Percentiles rank a stretch among this genome's conserved stretches.
Evolutionary conservation across 2,888 invertebrate genomes (phyloP).

Genomic region (Agrotis clavis): DNA sequence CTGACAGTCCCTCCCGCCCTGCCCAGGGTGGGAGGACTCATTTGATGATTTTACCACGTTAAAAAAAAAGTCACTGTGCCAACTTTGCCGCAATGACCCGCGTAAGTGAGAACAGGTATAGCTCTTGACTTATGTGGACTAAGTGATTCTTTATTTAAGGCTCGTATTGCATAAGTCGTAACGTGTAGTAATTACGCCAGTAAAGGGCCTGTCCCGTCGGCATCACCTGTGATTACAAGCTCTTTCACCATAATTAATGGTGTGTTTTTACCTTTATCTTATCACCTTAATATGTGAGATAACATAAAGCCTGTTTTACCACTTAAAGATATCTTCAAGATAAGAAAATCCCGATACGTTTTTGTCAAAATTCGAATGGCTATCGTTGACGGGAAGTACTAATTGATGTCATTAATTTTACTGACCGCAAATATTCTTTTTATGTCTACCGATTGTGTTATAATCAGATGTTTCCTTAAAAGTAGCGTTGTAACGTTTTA

Average conservation of each 20-base stretch:
- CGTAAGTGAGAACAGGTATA: no score
- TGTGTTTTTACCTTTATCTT: conserved; percentile 65
- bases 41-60: no score
- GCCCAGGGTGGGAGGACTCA: no score
- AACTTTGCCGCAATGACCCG: no score
- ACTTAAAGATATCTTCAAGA: conserved; percentile 63
- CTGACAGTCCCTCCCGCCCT: no score
- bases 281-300: conserved; percentile 64
- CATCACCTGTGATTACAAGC: conserved; percentile 60
- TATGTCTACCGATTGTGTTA: conserved; percentile 34
- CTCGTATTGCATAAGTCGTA: conserved; percentile 57
- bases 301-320: conserved; percentile 64
- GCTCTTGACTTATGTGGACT: conserved; percentile 44
- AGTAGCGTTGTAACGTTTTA: conserved; percentile 30
- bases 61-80: no score
- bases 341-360: conserved; percentile 48
- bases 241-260: conserved; percentile 65
- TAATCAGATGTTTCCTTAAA: conserved; percentile 26
- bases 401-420: conserved; percentile 58
- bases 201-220: conserved; percentile 54
- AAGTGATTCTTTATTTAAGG: conserved; percentile 54
- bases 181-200: conserved; percentile 63
- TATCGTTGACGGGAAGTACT: conserved; percentile 50
- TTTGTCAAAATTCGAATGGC: conserved; percentile 36
- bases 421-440: conserved; percentile 54